Percentiles rank a stretch among this genome's conserved stretches.
These are phyloP conservation scores for Elephantulus edwardii DNA, from an alignment of 2,113 vertebrate genomes.

Conservation along the genomic window DNA sequence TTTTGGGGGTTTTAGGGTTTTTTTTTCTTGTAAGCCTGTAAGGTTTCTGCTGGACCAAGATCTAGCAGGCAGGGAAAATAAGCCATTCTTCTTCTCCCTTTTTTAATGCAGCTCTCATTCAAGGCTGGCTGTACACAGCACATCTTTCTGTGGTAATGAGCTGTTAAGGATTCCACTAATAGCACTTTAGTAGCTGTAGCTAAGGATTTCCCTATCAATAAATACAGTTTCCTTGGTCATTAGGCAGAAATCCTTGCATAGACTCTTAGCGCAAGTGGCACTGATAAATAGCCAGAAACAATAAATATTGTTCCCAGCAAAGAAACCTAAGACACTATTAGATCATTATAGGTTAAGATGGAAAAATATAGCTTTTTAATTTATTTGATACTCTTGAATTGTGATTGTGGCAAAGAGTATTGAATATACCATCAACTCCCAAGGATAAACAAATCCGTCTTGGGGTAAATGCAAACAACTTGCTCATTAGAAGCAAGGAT, in stretches of 20 bases:
- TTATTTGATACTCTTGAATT: too few relatives aligned
- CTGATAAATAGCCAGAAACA: constrained; percentile 68
- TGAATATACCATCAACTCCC: too few relatives aligned
- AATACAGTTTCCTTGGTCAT: constrained; percentile 66
- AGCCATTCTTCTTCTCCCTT: constrained; percentile 48
- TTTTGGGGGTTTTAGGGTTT: constrained; percentile 34
- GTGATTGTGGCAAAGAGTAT: too few relatives aligned
- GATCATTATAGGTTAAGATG: neutral
- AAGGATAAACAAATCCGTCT: too few relatives aligned
- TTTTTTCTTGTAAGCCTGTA: constrained; percentile 58
- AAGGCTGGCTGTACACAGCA: constrained; percentile 18
- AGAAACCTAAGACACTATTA: constrained; percentile 38
- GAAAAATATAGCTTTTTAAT: constrained; percentile 33
- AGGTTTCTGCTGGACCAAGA: constrained; percentile 55
- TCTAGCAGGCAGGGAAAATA: constrained; percentile 58
- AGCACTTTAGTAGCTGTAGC: constrained; percentile 53
- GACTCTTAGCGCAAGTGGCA: constrained; percentile 61
- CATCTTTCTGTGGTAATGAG: constrained; percentile 71
- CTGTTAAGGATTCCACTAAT: constrained; percentile 65
- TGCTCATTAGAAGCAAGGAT: too few relatives aligned
- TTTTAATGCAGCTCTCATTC: constrained; percentile 55
- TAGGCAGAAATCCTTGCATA: constrained; percentile 66
- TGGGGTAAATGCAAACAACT: too few relatives aligned
- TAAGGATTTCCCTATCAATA: constrained; percentile 71
- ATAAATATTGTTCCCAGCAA: constrained; percentile 64